Base-by-base conservation (phyloP, 2,797 vertebrate species). In the Enteromius trimaculatus region DNA sequence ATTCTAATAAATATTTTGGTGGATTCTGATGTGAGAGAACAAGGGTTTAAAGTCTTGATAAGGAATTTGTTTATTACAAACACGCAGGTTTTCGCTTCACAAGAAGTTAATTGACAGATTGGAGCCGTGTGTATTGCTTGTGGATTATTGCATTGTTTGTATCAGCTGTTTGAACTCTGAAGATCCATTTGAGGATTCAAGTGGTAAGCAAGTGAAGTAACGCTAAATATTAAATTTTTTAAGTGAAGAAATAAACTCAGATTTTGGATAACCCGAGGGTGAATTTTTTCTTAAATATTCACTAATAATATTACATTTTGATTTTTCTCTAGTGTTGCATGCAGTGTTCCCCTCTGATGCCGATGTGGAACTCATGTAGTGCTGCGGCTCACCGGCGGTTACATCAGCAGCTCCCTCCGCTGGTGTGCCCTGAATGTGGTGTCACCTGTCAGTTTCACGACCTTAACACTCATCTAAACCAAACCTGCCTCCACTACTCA, bases 371-470 rank as follows among this genome's bases (percentile, higher is more conserved):
- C 75, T 92, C 93, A 88, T 99, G 98, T 94, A 97, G 96, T 81
- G 93, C 95, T 7, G 88, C 93, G 0, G 97, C 97, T 42, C 98
- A 99, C 62, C 96, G 96, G 83, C 96, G 98, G 34, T 93, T 97
- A 91, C 98, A 99, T 93, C 96, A 96, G 84, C 92, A 93, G 89
- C 90, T 92, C 1, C 72, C 96, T 0, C 97, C 98, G 0, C 94
- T 97, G 3, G 92, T 98, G 19, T 99, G 98, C 89, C 98, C 98
- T 0, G 97, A 99, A 87, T 99, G 98, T 0, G 97, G 98, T 0
- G 94, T 94, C 10, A 92, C 94, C 17, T 94, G 95, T 91, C 96
- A 96, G 71, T 92, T 93, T 74, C 86, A 96, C 0, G 93, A 90
- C 82, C 95, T 99, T 60, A 94, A 96, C 84, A 72, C 89, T 0